Evolutionary conservation across 2,888 invertebrate species (phyloP), one percentile per base, ranked within the genome.

Genomic region (Phasia obesa): DNA sequence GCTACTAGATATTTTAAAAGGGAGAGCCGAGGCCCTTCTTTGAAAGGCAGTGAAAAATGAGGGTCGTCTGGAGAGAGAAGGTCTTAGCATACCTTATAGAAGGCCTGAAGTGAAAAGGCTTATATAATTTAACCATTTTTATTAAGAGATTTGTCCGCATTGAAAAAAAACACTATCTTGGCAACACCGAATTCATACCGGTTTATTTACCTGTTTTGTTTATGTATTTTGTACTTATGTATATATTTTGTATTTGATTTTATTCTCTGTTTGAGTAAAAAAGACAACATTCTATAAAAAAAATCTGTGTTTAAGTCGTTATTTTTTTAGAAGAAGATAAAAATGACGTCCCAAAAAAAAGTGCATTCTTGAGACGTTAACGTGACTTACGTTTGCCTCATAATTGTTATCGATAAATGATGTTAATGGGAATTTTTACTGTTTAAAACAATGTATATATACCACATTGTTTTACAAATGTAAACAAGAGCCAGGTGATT

Each of bases 161-260:
- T n/a, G n/a, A n/a, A 0, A 38, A 38, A 38, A 42, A 42, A 13
- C 13, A 15, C 4, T 4, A 0, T n/a, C 4, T n/a, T 42, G n/a
- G 38, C 38, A 42, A 42, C 44, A 47, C 44, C 6, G 44, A 17
- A 19, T 55, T 47, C 47, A 77, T 77, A 77, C 77, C 77, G 77
- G 77, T 77, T 77, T 62, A 15, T 53, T n/a, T 53, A 7, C 6
- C 17, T 21, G 23, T 25, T 57, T 53, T 60, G 35, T 59, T 69
- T 62, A 31, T 23, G 38, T 15, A 21, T n/a, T n/a, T n/a, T n/a
- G n/a, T n/a, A n/a, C n/a, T n/a, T n/a, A n/a, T n/a, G n/a, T n/a
- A n/a, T n/a, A n/a, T n/a, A n/a, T n/a, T n/a, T n/a, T 59, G 17
- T 64, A 13, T 57, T 71, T 19, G 9, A 19, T 42, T 64, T 57